Evolutionary conservation across 2,888 invertebrate genomes (phyloP), one percentile per base, ranked within the genome.

Genomic region (Chesias legatella): DNA sequence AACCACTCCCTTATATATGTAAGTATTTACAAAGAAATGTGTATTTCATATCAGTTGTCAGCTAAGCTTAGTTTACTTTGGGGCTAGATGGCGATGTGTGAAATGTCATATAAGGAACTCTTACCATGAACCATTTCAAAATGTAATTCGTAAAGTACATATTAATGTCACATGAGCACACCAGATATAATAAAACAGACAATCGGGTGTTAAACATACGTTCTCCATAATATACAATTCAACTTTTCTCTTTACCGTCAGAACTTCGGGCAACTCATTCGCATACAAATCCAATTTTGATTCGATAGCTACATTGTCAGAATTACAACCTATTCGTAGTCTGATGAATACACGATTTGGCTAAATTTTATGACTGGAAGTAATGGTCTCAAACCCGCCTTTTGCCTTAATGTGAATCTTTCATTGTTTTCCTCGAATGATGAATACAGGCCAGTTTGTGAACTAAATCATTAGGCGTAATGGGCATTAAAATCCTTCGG

Each of bases 241-340:
- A 35, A 41, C 26, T 31, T 41, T 26, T 7, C 22, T 20, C 9
- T 30, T 25, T 23, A 40, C 11, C 10, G 20, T 10, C 9, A 24
- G 17, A 44, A 47, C 43, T 44, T 44, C 8, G 36, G 39, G 34
- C 39, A 40, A 43, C 42, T 44, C 32, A 29, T 44, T 41, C 50
- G 46, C n/a, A n/a, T 53, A 58, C 59, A 56, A 62, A 69, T 65
- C 63, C 56, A 64, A 71, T 62, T 68, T 61, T 36, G 55, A 56
- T 59, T 63, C 40, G 58, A 70, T 70, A 67, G 65, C 60, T 60
- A 69, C 55, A 65, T 70, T 67, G 60, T 61, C 37, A 55, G 51
- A 67, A 61, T 51, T 53, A 56, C 48, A 53, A 45, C 37, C 54
- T 33, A 44, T 58, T 65, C 51, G 48, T 39, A 31, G 46, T 55